Percentiles rank a stretch among this genome's conserved stretches.
phyloP scores from a whole-genome alignment of 2,888 invertebrate genomes.

The Spodoptera exigua region DNA sequence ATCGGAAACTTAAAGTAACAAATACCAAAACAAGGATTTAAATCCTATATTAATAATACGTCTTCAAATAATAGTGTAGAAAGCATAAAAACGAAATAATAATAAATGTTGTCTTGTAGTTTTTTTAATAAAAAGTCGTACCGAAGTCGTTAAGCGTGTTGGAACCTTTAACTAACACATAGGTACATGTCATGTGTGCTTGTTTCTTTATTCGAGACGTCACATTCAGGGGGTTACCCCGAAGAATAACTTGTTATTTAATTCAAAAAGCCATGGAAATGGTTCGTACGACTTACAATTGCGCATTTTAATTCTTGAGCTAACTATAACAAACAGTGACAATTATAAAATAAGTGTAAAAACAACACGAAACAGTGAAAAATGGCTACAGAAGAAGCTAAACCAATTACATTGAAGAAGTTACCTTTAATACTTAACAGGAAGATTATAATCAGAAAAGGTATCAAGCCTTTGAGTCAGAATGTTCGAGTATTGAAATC shows the following conservation, averaged over 20 bases:
- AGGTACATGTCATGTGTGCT: background rate
- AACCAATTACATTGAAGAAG: slow-evolving; percentile 42
- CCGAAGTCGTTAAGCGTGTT: slow-evolving; percentile 37
- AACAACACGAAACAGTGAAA: slow-evolving; percentile 14
- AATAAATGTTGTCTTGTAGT: too few relatives aligned
- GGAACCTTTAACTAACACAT: background rate
- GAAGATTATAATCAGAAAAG: slow-evolving; percentile 41
- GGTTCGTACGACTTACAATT: background rate
- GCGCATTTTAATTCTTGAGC: background rate
- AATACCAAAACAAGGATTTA: too few relatives aligned
- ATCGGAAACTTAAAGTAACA: too few relatives aligned
- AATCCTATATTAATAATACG: too few relatives aligned
- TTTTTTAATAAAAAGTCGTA: background rate
- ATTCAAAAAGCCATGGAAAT: slow-evolving; percentile 26
- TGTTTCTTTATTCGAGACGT: slow-evolving; percentile 1
- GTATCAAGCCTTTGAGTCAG: slow-evolving; percentile 16
- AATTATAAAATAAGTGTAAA: slow-evolving; percentile 8
- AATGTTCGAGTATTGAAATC: slow-evolving; percentile 43
- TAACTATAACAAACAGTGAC: slow-evolving; percentile 23
- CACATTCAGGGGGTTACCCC: slow-evolving; percentile 50
- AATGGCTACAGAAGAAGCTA: slow-evolving; percentile 46
- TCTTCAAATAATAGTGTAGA: too few relatives aligned
- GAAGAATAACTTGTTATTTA: slow-evolving; percentile 12
- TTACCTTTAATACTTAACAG: slow-evolving; percentile 44
- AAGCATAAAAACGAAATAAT: too few relatives aligned